These are phyloP conservation scores for Craniophora ligustri DNA, from an alignment of 2,888 invertebrate species.

Conservation along the genomic window DNA sequence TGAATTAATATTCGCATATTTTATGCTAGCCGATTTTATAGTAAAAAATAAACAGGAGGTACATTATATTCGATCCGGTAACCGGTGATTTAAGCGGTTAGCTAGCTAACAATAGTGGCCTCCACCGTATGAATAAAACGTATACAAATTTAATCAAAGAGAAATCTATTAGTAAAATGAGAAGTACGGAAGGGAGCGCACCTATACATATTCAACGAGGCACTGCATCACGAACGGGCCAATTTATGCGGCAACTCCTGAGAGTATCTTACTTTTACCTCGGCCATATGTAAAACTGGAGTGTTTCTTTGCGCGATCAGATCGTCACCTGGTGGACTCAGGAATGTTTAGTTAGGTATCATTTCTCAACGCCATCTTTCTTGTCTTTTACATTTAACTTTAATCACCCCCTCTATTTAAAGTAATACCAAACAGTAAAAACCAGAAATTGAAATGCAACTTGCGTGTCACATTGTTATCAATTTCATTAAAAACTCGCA, in stretches of 20 bases:
- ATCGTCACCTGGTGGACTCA: conserved; percentile 76
- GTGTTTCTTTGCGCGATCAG: conserved; percentile 82
- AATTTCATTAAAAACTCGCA: conserved; percentile 36
- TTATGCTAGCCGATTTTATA: conserved; percentile 25
- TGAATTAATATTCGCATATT: conserved; percentile 29
- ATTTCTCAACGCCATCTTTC: conserved; percentile 53
- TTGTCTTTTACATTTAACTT: conserved; percentile 17
- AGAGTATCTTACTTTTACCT: conserved; percentile 86
- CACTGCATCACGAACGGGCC: conserved; percentile 87
- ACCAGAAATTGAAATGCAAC: conserved; percentile 52
- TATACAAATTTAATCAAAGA: conserved; percentile 89
- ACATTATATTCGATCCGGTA: conserved; percentile 60
- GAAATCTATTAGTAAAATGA: conserved; percentile 89
- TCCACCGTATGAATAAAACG: conserved; percentile 85
- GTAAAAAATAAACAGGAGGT: conserved; percentile 38
- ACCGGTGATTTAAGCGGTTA: conserved; percentile 78
- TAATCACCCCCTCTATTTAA: conserved; percentile 14
- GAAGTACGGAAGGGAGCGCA: conserved; percentile 88
- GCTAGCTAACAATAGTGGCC: conserved; percentile 82
- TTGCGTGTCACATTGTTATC: conserved; percentile 56
- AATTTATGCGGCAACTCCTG: conserved; percentile 86
- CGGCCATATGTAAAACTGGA: conserved; percentile 86
- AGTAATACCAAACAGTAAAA: conserved; percentile 4
- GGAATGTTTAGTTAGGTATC: conserved; percentile 60
- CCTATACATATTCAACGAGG: conserved; percentile 89